Percentiles rank a stretch among this genome's conserved stretches.
phyloP scores from a whole-genome alignment of 2,797 vertebrate species.

The Acanthis flammea region DNA sequence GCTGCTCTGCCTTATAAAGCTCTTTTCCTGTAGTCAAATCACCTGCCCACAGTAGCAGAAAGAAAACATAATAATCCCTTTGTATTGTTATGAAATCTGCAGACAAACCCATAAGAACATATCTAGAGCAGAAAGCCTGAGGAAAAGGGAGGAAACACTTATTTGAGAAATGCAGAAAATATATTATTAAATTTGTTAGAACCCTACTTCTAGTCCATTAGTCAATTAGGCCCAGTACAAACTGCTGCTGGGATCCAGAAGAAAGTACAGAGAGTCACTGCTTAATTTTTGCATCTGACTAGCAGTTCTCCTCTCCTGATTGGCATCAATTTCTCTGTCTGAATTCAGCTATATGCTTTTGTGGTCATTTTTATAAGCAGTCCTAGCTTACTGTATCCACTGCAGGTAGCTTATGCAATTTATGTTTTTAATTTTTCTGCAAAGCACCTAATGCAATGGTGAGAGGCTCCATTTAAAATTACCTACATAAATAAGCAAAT shows the following conservation, averaged over 20 bases:
- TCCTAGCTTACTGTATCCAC: background rate
- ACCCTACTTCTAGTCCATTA: background rate
- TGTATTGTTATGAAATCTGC: background rate
- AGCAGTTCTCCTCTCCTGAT: background rate
- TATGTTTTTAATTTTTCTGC: slow-evolving; percentile 36
- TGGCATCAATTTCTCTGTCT: background rate
- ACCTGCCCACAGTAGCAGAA: background rate
- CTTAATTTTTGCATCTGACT: background rate
- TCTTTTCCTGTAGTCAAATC: background rate
- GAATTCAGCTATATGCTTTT: background rate
- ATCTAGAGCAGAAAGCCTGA: background rate
- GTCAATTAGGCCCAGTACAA: background rate
- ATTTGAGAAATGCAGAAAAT: background rate
- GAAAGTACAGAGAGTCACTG: background rate
- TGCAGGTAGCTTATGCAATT: slow-evolving; percentile 1
- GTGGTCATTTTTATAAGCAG: background rate
- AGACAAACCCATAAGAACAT: background rate
- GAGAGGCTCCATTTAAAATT: slow-evolving; percentile 14
- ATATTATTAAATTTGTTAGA: background rate
- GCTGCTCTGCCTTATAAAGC: background rate
- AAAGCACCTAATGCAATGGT: background rate
- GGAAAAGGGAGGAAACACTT: background rate
- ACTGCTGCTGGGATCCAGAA: background rate
- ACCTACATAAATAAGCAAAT: slow-evolving; percentile 40
- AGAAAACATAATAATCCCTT: background rate